Evolutionary conservation across 2,888 invertebrate genomes (phyloP), one percentile per base, ranked within the genome.

Genomic region (Hypercompe scribonia): DNA sequence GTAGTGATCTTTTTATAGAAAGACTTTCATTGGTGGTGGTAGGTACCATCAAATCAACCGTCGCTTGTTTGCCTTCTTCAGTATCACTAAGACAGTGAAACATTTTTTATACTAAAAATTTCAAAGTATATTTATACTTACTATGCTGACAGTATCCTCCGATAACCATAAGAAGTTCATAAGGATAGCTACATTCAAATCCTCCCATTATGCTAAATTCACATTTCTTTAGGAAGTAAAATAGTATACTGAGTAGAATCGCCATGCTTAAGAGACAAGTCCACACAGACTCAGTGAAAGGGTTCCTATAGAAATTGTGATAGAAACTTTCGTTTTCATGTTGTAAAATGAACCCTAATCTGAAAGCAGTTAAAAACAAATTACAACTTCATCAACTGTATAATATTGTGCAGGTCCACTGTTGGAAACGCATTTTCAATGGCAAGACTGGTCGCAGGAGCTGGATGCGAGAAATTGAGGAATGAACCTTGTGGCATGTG

Each of bases 131-230:
- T n/a, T n/a, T 24, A 36, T 69, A 72, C 94, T 90, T 83, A 94
- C 95, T 90, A 75, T 94, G 94, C 72, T 95, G 95, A 79, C 93
- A 94, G 76, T 87, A 90, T 2, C 90, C 92, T 3, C 93, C 92
- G 72, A 93, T 81, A 0, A 91, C 89, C 58, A 92, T 77, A 54
- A 94, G 78, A 4, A 91, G 68, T 74, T 95, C 94, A 67, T 90
- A 87, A 0, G 79, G 78, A 21, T 91, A 87, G 71, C 89, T 90
- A 76, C 87, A 86, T 36, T 91, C 90, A 63, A 85, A 80, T 3
- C 80, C 78, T 0, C 87, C 87, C 0, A 89, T 21, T 0, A 90
- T 67, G 0, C 78, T 77, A 11, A 83, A 88, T 75, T 95, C 95
- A 89, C 91, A 93, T 21, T 81, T 78, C 61, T 90, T 90, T 3